Evolutionary conservation across 2,113 vertebrate species (phyloP), one percentile per base, ranked within the genome.

Genomic region (Rhizomys pruinosus): DNA sequence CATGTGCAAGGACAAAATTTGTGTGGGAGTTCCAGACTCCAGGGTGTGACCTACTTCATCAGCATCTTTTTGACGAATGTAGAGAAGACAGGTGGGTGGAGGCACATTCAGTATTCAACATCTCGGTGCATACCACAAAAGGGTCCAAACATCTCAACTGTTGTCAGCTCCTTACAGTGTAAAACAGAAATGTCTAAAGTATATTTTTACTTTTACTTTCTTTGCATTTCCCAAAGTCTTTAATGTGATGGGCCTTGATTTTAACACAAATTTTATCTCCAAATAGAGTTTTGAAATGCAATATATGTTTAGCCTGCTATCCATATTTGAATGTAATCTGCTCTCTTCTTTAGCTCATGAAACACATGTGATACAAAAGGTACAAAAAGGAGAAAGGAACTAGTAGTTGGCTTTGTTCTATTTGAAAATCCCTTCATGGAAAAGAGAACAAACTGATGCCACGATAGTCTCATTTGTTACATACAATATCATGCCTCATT

Each of bases 251-350:
- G 78, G 29, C 23, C 94, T 93, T 87, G 29, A 7, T 74, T 97
- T 94, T 95, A 73, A 82, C 55, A 88, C 23, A 88, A 87, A 94
- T 95, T 94, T 68, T 7, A 93, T 86, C 25, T 94, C 55, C 44
- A 93, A 94, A 92, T 55, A 94, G 66, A 96, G 80, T 73, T 93
- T 80, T 27, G 39, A 93, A 95, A 87, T 73, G 22, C 17, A 82
- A 47, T 90, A 96, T 90, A 10, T 37, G 39, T 90, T 15, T 92
- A 72, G 27, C 19, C 69, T 94, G 93, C 90, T 96, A 73, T 80
- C 44, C 44, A 69, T 94, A 84, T 82, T 88, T 88, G 92, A 86
- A 94, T 66, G 29, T 89, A 96, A 66, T 61, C 52, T 69, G 90
- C 37, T 76, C 55, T 22, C n/a, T 86, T 95, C 32, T 44, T 95